Base-by-base conservation (phyloP, 2,797 vertebrate species). In the Bradypodion pumilum region DNA sequence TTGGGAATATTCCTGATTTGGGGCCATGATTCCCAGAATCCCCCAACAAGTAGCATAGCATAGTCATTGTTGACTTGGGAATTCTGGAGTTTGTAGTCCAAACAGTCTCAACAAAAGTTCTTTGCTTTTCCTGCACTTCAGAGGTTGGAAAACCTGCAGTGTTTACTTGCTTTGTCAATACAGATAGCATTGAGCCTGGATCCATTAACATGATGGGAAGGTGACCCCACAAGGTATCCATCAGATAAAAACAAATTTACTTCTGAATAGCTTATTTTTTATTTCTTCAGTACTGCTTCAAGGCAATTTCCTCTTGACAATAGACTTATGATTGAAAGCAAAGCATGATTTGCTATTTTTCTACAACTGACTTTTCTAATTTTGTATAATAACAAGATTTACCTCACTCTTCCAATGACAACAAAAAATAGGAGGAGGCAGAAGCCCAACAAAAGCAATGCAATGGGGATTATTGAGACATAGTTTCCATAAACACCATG, bases 361-460 rank as follows among this genome's bases (percentile, higher is more conserved):
- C 78, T 81, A 56, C 72, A 73, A 27, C 80, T 88, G 37, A 25
- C n/a, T 40, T 27, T 37, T 80, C n/a, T 32, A 68, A 32, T 52
- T n/a, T 56, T 79, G 62, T 66, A 46, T 9, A 74, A 59, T 32
- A 70, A 21, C 25, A 59, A 29, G 25, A 27, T 84, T 63, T 70
- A 78, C 49, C 37, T 80, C 85, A 84, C 83, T 70, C 27, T 13
- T 69, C 25, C 81, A 90, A 85, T n/a, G n/a, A n/a, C n/a, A n/a
- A n/a, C n/a, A n/a, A 80, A 84, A 81, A 69, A 59, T 29, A 7
- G 56, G 2, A 21, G 29, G 13, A 52, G 44, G 63, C 70, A 56
- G 52, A 13, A 90, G 75, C 21, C 10, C 35, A 35, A 72, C 66
- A 78, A 86, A 83, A 40, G 32, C 40, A 86, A 16, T 19, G 74